Percentiles rank a stretch among this genome's conserved stretches.
phyloP scores from a whole-genome alignment of 2,797 vertebrate genomes.

The Alca torda region DNA sequence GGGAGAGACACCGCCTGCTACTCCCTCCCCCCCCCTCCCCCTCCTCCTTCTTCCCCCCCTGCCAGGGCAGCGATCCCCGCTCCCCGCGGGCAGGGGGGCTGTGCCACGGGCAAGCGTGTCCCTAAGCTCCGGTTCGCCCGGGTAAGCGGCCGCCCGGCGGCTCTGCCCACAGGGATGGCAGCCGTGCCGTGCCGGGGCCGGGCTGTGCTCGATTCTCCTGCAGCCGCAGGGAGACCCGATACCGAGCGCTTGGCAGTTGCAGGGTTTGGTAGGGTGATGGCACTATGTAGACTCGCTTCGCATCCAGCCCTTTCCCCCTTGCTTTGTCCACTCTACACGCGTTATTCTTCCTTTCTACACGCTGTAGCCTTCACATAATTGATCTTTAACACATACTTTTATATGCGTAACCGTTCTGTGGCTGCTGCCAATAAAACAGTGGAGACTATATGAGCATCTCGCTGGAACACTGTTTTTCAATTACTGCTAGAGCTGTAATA shows the following conservation, averaged over 20 bases:
- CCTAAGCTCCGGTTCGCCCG: fast-evolving
- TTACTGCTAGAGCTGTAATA: background rate
- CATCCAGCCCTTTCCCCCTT: background rate
- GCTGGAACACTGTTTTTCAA: fast-evolving
- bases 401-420: fast-evolving
- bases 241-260: background rate
- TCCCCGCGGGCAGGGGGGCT: too few relatives aligned
- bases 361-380: background rate
- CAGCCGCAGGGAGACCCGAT: background rate
- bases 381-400: background rate
- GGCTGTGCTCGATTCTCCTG: background rate
- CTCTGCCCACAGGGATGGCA: background rate
- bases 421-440: background rate
- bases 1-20: background rate
- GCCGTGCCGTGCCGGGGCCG: background rate
- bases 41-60: background rate
- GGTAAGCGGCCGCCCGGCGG: fast-evolving
- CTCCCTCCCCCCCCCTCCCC: too few relatives aligned
- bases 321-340: background rate
- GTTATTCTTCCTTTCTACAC: background rate
- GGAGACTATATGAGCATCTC: background rate
- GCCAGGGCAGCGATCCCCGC: background rate
- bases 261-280: slow-evolving; percentile 34
- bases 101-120: fast-evolving
- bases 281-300: background rate